phyloP scores from a whole-genome alignment of 2,797 vertebrate genomes.

The Poecilia wingei region DNA sequence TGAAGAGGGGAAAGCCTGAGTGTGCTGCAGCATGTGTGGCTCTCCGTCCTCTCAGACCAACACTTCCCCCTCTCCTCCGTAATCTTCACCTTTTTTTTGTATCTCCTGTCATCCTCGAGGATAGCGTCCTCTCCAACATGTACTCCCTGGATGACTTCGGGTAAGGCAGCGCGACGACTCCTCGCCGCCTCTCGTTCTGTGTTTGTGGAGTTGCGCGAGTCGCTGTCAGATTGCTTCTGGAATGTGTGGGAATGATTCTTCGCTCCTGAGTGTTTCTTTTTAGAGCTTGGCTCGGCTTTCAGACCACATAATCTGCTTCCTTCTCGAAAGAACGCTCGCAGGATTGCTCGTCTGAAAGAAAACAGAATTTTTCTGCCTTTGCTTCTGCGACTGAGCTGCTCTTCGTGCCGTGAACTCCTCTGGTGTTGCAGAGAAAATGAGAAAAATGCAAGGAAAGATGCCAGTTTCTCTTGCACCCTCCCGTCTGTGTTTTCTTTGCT shows the following conservation, averaged over 20 bases:
- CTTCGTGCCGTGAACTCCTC: slow-evolving; percentile 24
- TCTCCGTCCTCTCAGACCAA: slow-evolving; percentile 55
- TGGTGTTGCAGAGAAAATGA: background rate
- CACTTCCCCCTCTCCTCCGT: slow-evolving; percentile 65
- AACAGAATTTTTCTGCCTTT: slow-evolving; percentile 6
- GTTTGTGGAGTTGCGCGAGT: slow-evolving; percentile 11
- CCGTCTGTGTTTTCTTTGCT: slow-evolving; percentile 57
- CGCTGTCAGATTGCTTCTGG: slow-evolving; percentile 21
- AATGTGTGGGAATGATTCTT: slow-evolving; percentile 34
- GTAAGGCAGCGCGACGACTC: slow-evolving; percentile 74
- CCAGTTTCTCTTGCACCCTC: slow-evolving; percentile 56
- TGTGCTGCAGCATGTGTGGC: slow-evolving; percentile 48
- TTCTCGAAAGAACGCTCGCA: slow-evolving; percentile 19
- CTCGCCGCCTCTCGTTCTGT: slow-evolving; percentile 14
- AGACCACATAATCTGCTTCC: slow-evolving; percentile 41
- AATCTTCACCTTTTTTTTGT: slow-evolving; percentile 53
- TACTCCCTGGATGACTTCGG: slow-evolving; percentile 96
- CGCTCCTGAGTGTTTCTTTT: slow-evolving; percentile 43
- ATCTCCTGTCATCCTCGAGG: slow-evolving; percentile 56
- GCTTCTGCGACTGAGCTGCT: background rate
- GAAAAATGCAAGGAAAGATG: slow-evolving; percentile 52
- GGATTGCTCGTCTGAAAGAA: slow-evolving; percentile 20
- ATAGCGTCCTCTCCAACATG: slow-evolving; percentile 78
- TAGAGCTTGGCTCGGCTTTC: slow-evolving; percentile 53
- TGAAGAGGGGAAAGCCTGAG: slow-evolving; percentile 48